Base-by-base conservation (phyloP, 2,888 invertebrate species). In the Archips crataeganus region DNA sequence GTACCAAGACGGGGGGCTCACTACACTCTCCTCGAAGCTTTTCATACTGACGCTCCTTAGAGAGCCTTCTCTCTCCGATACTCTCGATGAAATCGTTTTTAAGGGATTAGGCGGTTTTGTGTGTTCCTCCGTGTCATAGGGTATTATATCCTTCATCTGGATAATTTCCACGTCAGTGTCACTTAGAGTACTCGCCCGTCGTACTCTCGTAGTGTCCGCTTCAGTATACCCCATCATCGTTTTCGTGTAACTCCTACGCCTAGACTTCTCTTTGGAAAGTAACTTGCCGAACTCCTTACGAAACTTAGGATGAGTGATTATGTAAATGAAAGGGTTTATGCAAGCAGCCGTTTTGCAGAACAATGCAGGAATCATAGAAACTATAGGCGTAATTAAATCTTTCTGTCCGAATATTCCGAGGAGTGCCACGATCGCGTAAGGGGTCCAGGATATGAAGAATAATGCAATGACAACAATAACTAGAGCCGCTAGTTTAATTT, bases 381-480 rank as follows among this genome's bases (percentile, higher is more conserved):
- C 89, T 47, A 96, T 82, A 0, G 98, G 98, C 0, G 96, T 96
- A 54, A 98, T 94, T 13, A 96, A 86, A 39, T 95, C 88, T 76
- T 95, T 95, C 79, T 95, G 90, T 2, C 96, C 96, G 76, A 95
- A 95, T 78, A 97, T 96, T 0, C 97, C 98, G 34, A 98, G 85
- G 45, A 98, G 93, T 13, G 98, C 96, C 0, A 98, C 96, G 0
- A 96, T 88, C 0, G 98, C 96, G 84, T 98, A 98, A 0, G 98
- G 98, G 0, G 97, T 97, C 98, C 98, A 98, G 0, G 98, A 96
- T 10, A 96, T 82, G 82, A 97, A 96, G 96, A 98, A 98, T 76
- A 98, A 84, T 0, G 95, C 95, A 75, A 97, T 96, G 0, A 97
- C 96, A 34, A 95, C 94, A 73, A 97, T 95, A 11, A 97, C 96